A percentile compares a stretch with the other conserved stretches of the same genome.
phyloP scores from a whole-genome alignment of 2,113 vertebrate genomes.

The Lycocorax pyrrhopterus region DNA sequence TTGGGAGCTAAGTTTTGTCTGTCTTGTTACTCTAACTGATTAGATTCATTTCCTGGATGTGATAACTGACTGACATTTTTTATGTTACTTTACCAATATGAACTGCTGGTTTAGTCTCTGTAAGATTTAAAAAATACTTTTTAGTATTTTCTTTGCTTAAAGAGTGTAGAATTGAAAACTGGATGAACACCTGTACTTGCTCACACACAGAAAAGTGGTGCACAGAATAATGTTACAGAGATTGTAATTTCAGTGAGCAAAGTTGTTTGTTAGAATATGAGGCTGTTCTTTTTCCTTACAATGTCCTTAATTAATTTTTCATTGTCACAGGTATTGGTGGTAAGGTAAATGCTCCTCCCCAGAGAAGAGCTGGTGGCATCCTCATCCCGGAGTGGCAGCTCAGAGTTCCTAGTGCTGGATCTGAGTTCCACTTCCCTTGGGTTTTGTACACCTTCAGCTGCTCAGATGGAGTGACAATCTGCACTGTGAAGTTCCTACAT shows the following conservation, averaged over 20 bases:
- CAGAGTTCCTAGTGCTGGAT: not conserved
- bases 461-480: fast-evolving
- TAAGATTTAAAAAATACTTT: not conserved
- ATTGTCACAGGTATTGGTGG: not conserved
- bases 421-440: not conserved
- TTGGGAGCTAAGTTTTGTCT: not conserved
- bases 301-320: not conserved
- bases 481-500: not conserved
- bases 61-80: not conserved
- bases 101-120: not conserved
- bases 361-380: not conserved
- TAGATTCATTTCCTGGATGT: not conserved
- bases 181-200: not conserved
- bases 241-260: not conserved
- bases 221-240: not conserved
- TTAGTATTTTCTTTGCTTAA: not conserved
- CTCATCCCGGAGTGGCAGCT: not conserved
- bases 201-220: not conserved
- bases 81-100: not conserved
- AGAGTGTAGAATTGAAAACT: not conserved
- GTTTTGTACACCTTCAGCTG: not conserved
- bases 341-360: not conserved
- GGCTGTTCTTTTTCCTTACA: not conserved
- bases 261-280: not conserved
- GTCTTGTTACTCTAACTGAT: not conserved